These are phyloP conservation scores for Acrobasis consociella DNA, from an alignment of 2,888 invertebrate genomes.

Conservation along the genomic window DNA sequence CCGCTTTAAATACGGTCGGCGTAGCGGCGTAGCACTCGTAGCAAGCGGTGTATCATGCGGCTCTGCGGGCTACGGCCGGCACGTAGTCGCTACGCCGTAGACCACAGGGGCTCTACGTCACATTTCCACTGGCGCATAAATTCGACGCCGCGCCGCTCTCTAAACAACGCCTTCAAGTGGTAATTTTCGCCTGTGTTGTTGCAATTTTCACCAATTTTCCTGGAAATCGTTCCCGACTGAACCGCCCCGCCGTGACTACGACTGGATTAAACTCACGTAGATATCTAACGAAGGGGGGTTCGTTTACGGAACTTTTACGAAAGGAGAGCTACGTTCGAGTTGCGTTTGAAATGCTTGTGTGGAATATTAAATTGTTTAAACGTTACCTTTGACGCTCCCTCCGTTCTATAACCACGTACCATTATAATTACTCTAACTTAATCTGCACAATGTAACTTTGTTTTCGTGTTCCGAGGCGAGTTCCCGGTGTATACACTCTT, in stretches of 20 bases:
- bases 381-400: slow-evolving; percentile 73
- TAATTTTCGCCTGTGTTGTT: slow-evolving; percentile 79
- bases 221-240: slow-evolving; percentile 64
- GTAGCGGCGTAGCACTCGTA: slow-evolving; percentile 5
- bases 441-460: slow-evolving; percentile 64
- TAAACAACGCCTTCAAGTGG: slow-evolving; percentile 74
- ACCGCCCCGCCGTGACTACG: slow-evolving; percentile 54
- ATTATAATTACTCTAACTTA: slow-evolving; percentile 72
- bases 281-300: slow-evolving; percentile 80
- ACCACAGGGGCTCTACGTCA: slow-evolving; percentile 56
- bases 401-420: slow-evolving; percentile 61
- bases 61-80: slow-evolving; percentile 15
- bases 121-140: slow-evolving; percentile 65
- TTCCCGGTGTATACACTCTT: slow-evolving; percentile 41
- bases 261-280: slow-evolving; percentile 82
- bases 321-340: slow-evolving; percentile 77
- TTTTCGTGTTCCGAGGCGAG: slow-evolving; percentile 44
- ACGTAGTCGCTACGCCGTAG: slow-evolving; percentile 34
- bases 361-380: slow-evolving; percentile 82
- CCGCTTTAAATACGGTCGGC: slow-evolving; percentile 11
- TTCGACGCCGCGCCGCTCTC: slow-evolving; percentile 50
- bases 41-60: slow-evolving; percentile 12
- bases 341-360: slow-evolving; percentile 78
- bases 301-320: slow-evolving; percentile 78
- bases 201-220: slow-evolving; percentile 79